Percentiles rank a stretch among this genome's conserved stretches.
These are phyloP conservation scores for Drosophila subobscura DNA, from an alignment of 1,140 invertebrate species.

Conservation along the genomic window DNA sequence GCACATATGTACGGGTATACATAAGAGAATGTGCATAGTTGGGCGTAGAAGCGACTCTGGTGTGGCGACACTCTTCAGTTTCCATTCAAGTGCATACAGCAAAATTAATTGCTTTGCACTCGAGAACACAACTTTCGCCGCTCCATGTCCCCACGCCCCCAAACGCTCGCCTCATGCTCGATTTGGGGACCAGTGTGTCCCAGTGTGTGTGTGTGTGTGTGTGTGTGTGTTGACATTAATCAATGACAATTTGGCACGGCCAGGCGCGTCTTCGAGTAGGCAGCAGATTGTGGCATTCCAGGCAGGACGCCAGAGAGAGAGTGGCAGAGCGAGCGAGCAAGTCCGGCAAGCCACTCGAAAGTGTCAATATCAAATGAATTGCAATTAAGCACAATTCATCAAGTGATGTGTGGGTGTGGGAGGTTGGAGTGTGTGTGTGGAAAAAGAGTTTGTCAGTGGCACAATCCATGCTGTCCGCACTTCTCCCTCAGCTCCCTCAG, in stretches of 20 bases:
- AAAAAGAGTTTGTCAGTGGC: slow-evolving; percentile 34
- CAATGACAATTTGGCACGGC: slow-evolving; percentile 68
- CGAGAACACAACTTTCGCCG: slow-evolving; percentile 37
- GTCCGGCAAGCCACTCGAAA: slow-evolving; percentile 43
- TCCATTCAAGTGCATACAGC: slow-evolving; percentile 56
- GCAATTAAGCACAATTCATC: slow-evolving; percentile 72
- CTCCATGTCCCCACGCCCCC: neutral
- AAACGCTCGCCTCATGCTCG: neutral
- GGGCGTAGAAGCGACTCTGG: neutral
- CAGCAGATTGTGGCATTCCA: slow-evolving; percentile 12
- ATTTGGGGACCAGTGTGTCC: neutral
- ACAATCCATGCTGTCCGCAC: neutral
- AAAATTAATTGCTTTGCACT: slow-evolving; percentile 68
- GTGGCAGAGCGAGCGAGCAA: slow-evolving; percentile 1
- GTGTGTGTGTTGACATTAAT: slow-evolving; percentile 57
- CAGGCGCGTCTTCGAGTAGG: slow-evolving; percentile 55
- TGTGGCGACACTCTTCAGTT: slow-evolving; percentile 52
- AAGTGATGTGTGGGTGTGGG: slow-evolving; percentile 34
- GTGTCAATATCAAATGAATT: slow-evolving; percentile 77
- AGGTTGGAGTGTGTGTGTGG: slow-evolving; percentile 14
- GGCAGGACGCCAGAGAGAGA: slow-evolving; percentile 5
- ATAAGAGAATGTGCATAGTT: neutral
- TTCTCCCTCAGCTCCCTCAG: neutral
- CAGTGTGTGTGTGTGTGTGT: slow-evolving; percentile 24
- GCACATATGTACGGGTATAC: too few relatives aligned